Evolutionary conservation across 2,888 invertebrate genomes (phyloP), one percentile per base, ranked within the genome.

Genomic region (Ptilodon capucinus): DNA sequence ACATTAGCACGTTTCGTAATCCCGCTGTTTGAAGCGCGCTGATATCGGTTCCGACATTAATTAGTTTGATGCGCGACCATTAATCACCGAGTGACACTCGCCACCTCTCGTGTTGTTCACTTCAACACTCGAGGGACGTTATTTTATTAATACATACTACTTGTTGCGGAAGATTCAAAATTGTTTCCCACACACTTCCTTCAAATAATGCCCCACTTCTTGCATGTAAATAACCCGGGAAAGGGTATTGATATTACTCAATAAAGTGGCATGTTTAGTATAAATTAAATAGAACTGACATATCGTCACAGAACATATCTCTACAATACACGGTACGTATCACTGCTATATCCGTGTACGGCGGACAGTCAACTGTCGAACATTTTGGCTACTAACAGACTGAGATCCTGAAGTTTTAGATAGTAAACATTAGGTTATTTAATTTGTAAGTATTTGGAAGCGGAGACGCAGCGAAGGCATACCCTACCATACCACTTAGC

Each of bases 341-440:
- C 58, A 45, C 32, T 30, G 42, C 48, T n/a, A 51, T 42, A 51
- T 48, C 53, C 45, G 30, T 40, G 1, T 21, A 19, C n/a, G 25
- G 19, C 30, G 13, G 9, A 35, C 19, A 23, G 3, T 4, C 13
- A 40, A n/a, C 32, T 34, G 32, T 48, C 36, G 45, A 40, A 48
- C 45, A 53, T 51, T 63, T 62, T 56, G 61, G 64, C 67, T 68
- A 63, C 68, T 61, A 68, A 72, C 76, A 74, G 81, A 81, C 77
- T 81, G 79, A 76, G 69, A 71, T 72, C 64, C 70, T 69, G 16
- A 69, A 77, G 71, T 75, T 77, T 80, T 79, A 79, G 70, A 73
- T 81, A 79, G 66, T 68, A 68, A 65, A 49, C 54, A 57, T 66
- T 81, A 79, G 74, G 61, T 79, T 79, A 81, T 75, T 67, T 71